Evolutionary conservation across 2,888 invertebrate species (phyloP).

Genomic region (Drosophila subsilvestris): DNA sequence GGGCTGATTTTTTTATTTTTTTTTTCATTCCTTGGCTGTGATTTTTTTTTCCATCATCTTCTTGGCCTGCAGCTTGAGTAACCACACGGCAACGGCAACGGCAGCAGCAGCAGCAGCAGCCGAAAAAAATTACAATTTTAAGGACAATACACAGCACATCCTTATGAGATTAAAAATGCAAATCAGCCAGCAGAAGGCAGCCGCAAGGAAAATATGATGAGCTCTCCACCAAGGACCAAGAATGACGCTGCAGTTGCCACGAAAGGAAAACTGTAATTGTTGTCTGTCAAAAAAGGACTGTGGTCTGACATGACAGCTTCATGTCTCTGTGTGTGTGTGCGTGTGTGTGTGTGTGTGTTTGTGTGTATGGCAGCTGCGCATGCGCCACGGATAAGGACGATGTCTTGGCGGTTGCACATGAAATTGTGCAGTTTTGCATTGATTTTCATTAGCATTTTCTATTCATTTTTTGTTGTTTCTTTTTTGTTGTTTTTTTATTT

Average conservation of each 20-base stretch:
- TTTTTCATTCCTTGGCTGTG: constrained; percentile 36
- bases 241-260: constrained; percentile 61
- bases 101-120: no score
- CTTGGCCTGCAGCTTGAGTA: constrained; percentile 64
- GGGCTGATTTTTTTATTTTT: constrained; percentile 43
- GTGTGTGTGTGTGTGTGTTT: background rate
- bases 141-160: constrained; percentile 71
- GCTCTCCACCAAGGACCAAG: constrained; percentile 31
- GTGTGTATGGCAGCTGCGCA: constrained; percentile 18
- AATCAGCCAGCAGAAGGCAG: constrained; percentile 74
- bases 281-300: constrained; percentile 52
- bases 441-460: constrained; percentile 72
- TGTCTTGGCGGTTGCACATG: constrained; percentile 57
- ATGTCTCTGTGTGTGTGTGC: constrained; percentile 56
- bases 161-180: constrained; percentile 83
- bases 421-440: constrained; percentile 64
- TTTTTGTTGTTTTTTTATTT: constrained; percentile 21
- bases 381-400: constrained; percentile 27
- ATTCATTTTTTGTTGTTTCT: constrained; percentile 27
- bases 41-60: constrained; percentile 38
- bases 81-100: constrained; percentile 46
- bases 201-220: constrained; percentile 66
- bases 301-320: constrained; percentile 76
- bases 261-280: constrained; percentile 67
- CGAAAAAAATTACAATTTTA: constrained; percentile 39